Conservation (phyloP, 64 coral and sea anemone species). For the Pocillopora verrucosa region DNA sequence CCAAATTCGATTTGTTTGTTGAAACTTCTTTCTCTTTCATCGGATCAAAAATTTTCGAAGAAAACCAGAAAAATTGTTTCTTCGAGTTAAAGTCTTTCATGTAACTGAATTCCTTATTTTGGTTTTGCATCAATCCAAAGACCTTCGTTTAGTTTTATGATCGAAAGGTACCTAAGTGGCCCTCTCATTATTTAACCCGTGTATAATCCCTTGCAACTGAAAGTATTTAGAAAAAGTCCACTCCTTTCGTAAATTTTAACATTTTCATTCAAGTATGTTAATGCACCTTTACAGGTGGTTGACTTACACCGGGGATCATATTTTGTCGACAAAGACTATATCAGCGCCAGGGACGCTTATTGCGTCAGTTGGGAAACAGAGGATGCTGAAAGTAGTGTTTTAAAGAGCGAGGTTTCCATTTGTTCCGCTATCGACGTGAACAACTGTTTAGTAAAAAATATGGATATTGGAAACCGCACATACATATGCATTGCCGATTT, state of each 20-base stretch:
- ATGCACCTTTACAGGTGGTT: background rate
- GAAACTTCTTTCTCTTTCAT: too few relatives aligned
- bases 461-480: constrained; percentile 55
- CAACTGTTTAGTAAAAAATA: constrained; percentile 31
- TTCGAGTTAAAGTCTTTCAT: too few relatives aligned
- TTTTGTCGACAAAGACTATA: constrained; percentile 47
- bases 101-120: too few relatives aligned
- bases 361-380: constrained; percentile 53
- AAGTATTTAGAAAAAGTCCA: background rate
- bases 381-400: constrained; percentile 66
- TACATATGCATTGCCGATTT: constrained; percentile 70
- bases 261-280: background rate
- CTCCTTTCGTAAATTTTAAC: background rate
- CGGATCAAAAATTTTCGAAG: too few relatives aligned
- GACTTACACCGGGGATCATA: constrained; percentile 46
- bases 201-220: too few relatives aligned
- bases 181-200: too few relatives aligned
- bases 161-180: too few relatives aligned
- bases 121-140: too few relatives aligned
- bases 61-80: too few relatives aligned
- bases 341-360: constrained; percentile 55
- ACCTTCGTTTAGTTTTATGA: too few relatives aligned
- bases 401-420: constrained; percentile 68
- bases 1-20: too few relatives aligned
- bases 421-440: constrained; percentile 49